Percentiles rank a stretch among this genome's conserved stretches.
Evolutionary conservation across 2,888 invertebrate species (phyloP).

Genomic region (Pristionchus mayeri): DNA sequence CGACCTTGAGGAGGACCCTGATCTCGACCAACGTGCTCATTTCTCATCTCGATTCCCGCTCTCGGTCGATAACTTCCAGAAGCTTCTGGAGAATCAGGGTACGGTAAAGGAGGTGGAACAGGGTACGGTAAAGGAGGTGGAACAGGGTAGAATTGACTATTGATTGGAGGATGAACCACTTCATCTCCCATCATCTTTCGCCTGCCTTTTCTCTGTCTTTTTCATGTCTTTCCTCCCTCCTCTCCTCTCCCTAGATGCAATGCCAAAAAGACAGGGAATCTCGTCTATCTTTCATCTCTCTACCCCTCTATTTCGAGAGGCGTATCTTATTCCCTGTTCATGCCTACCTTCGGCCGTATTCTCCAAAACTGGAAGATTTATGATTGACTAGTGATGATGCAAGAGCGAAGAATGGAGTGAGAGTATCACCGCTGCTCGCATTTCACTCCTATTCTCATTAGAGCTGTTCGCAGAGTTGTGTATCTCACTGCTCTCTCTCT

Average conservation of each 20-base stretch:
- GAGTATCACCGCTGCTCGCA: not conserved
- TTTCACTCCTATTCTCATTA: not conserved
- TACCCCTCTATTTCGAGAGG: not conserved
- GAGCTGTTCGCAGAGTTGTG: not conserved
- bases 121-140: not conserved
- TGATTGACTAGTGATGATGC: not conserved
- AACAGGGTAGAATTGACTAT: not conserved
- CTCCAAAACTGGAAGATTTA: no score
- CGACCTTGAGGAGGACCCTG: constrained; percentile 37
- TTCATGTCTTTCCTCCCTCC: not conserved
- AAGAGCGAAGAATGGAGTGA: no score
- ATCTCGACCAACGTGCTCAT: constrained; percentile 17
- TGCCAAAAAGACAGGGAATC: constrained; percentile 30
- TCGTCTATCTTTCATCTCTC: constrained; percentile 31
- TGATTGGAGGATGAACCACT: not conserved
- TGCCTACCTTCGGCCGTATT: not conserved
- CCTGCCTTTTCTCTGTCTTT: not conserved
- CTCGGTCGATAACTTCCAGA: constrained; percentile 50
- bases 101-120: not conserved
- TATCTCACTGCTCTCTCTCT: not conserved
- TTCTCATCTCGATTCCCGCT: constrained; percentile 47
- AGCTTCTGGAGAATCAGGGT: constrained; percentile 27
- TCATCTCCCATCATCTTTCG: not conserved
- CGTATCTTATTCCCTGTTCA: not conserved
- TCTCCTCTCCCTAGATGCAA: not conserved